These are phyloP conservation scores for Eonycteris spelaea DNA, from an alignment of 2,113 vertebrate genomes.

Conservation along the genomic window DNA sequence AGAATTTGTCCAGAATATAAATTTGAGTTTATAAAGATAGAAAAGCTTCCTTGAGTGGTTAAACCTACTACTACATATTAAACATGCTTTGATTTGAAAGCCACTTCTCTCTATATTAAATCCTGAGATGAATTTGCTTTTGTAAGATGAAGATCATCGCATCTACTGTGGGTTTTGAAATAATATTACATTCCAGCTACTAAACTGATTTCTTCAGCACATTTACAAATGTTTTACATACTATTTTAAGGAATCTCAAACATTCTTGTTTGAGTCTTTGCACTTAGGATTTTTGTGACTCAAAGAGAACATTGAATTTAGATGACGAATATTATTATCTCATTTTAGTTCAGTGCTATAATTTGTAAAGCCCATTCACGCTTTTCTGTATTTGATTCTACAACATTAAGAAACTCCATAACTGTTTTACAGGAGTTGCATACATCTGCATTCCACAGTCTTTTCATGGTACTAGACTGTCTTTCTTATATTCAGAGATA, in stretches of 20 bases:
- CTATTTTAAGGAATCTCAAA: not conserved
- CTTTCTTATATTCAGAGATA: not conserved
- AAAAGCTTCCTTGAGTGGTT: not conserved
- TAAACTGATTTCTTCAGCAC: not conserved
- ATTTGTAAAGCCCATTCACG: not conserved
- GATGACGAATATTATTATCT: not conserved
- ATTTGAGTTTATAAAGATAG: not conserved
- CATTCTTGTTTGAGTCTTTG: not conserved
- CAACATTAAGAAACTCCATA: not conserved
- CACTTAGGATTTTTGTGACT: not conserved
- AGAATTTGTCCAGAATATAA: not conserved
- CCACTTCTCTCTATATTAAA: not conserved
- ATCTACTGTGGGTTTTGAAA: not conserved
- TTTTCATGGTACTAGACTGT: not conserved
- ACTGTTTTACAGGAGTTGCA: not conserved
- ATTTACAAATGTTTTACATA: slow-evolving; percentile 15
- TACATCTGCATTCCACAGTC: not conserved
- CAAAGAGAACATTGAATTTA: not conserved
- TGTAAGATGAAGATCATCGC: not conserved
- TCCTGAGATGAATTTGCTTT: slow-evolving; percentile 31
- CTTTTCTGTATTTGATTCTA: slow-evolving; percentile 4
- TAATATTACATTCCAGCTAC: not conserved
- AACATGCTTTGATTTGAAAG: not conserved
- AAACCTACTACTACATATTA: not conserved
- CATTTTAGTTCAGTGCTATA: not conserved